phyloP scores from a whole-genome alignment of 2,797 vertebrate species.

The Rhincodon typus region DNA sequence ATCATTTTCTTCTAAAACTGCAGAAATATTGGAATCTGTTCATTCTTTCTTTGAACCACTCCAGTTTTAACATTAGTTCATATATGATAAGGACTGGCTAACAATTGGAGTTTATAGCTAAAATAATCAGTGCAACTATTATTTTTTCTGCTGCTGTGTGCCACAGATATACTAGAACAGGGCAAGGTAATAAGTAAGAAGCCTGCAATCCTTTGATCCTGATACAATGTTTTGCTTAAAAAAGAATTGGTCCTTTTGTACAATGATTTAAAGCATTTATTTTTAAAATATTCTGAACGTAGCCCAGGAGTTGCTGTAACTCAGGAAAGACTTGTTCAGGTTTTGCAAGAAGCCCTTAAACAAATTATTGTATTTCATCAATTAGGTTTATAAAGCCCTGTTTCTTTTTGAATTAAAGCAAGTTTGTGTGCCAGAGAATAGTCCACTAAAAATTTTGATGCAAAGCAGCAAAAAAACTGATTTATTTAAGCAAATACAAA shows the following conservation, averaged over 20 bases:
- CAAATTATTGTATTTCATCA: conserved; percentile 44
- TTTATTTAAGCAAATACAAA: conserved; percentile 55
- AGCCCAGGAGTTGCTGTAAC: conserved; percentile 40
- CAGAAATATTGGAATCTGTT: neutral
- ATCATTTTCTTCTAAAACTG: neutral
- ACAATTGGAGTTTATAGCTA: neutral
- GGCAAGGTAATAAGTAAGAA: conserved; percentile 42
- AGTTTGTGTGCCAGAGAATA: neutral
- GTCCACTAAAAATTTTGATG: neutral
- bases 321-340: conserved; percentile 36
- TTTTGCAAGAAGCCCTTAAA: conserved; percentile 46
- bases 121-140: neutral
- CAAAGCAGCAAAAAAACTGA: conserved; percentile 37
- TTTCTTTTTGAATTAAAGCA: conserved; percentile 22
- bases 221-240: conserved; percentile 39
- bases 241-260: conserved; percentile 1
- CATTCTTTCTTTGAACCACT: neutral
- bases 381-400: neutral
- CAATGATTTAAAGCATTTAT: conserved; percentile 8
- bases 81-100: neutral
- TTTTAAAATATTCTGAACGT: neutral
- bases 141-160: neutral
- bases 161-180: neutral
- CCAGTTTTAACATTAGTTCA: neutral
- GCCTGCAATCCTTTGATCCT: conserved; percentile 46